A percentile compares a stretch with the other conserved stretches of the same genome.
Conservation (phyloP, 2,797 vertebrate genomes). For the Schizopygopsis pylzovi region DNA sequence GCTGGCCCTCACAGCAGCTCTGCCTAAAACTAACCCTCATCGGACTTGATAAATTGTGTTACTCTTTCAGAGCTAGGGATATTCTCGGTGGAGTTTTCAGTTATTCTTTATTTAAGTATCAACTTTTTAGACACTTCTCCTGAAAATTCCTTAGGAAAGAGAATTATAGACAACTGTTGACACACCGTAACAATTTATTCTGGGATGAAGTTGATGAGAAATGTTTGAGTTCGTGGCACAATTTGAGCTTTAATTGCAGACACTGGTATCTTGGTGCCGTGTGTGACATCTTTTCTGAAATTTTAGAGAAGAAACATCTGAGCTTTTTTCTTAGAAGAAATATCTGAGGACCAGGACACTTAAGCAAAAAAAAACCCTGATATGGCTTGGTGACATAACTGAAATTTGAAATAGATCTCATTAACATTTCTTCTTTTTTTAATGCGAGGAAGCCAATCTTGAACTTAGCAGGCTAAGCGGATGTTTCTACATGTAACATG, state of each 20-base stretch:
- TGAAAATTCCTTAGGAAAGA: neutral
- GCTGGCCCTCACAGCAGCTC: constrained; percentile 18
- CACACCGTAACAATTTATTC: neutral
- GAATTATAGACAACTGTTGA: neutral
- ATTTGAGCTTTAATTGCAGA: neutral
- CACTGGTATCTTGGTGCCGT: neutral
- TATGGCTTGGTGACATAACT: neutral
- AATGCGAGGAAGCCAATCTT: neutral
- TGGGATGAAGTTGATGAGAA: neutral
- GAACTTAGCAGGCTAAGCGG: neutral
- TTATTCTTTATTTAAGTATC: constrained; percentile 5
- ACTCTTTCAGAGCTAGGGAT: neutral
- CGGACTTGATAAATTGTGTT: neutral
- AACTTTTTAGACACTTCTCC: neutral
- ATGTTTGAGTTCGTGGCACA: neutral
- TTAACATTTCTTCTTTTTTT: neutral
- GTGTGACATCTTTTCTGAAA: constrained; percentile 13
- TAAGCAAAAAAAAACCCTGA: neutral
- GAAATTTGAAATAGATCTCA: constrained; percentile 19
- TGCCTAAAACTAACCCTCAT: constrained; percentile 16
- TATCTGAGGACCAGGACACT: neutral
- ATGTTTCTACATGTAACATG: constrained; percentile 21
- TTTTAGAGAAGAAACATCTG: neutral
- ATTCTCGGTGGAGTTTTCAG: constrained; percentile 9
- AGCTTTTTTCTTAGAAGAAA: neutral